Evolutionary conservation across 2,113 vertebrate genomes (phyloP).

Genomic region (Muntiacus muntjak): DNA sequence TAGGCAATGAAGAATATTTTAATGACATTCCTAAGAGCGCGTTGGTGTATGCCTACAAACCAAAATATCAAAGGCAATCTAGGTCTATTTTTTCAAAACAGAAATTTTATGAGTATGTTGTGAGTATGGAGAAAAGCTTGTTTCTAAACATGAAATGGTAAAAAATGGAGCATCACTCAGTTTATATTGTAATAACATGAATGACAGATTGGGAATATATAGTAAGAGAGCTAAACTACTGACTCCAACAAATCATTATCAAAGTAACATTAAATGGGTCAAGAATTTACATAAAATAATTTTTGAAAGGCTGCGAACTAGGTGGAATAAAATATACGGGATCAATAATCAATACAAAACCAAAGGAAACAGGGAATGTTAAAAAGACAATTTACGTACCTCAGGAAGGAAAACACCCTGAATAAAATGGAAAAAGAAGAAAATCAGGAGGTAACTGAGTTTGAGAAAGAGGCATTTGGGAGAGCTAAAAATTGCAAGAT

Average conservation of each 20-base stretch:
- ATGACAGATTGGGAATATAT: not conserved
- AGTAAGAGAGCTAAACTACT: not conserved
- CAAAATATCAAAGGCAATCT: not conserved
- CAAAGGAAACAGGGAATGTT: not conserved
- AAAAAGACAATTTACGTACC: constrained; percentile 14
- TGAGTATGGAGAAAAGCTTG: not conserved
- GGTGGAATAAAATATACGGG: not conserved
- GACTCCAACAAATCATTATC: not conserved
- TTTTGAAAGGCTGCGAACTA: not conserved
- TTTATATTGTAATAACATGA: not conserved
- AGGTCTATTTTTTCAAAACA: not conserved
- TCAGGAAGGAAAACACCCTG: not conserved
- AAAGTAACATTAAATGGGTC: not conserved
- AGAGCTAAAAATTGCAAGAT: constrained; percentile 53
- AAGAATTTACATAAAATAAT: constrained; percentile 10
- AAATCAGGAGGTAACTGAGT: constrained; percentile 45
- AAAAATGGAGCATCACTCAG: not conserved
- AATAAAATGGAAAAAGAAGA: constrained; percentile 54
- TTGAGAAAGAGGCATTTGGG: not conserved
- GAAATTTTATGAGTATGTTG: not conserved
- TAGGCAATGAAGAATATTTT: not conserved
- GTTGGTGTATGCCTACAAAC: not conserved
- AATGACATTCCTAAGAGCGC: not conserved
- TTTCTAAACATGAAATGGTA: not conserved
- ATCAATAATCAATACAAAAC: not conserved